Evolutionary conservation across 2,113 vertebrate genomes (phyloP).

Genomic region (Pogona vitticeps): DNA sequence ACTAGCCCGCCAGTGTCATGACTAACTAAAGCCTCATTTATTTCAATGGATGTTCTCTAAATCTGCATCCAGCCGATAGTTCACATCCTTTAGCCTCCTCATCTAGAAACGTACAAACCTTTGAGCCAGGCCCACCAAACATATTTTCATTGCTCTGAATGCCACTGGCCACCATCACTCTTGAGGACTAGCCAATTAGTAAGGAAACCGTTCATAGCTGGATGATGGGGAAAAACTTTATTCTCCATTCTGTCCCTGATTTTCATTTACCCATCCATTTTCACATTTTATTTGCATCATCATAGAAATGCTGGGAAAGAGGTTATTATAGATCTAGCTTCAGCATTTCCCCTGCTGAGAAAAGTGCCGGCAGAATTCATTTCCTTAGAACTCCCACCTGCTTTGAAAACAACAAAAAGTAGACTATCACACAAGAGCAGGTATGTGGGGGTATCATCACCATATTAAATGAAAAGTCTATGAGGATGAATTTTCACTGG

Average conservation of each 20-base stretch:
- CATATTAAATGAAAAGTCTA: not conserved
- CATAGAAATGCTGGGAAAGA: not conserved
- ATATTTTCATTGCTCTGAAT: not conserved
- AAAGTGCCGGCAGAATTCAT: not conserved
- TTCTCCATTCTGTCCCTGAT: not conserved
- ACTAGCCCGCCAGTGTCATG: too few species aligned
- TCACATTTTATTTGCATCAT: not conserved
- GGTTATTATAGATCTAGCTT: not conserved
- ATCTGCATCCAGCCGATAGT: too few species aligned
- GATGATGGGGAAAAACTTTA: not conserved
- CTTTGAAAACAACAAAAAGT: not conserved
- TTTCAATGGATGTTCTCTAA: too few species aligned
- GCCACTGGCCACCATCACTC: not conserved
- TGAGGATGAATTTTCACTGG: not conserved
- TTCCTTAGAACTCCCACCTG: not conserved
- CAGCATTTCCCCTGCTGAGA: not conserved
- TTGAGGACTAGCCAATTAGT: not conserved
- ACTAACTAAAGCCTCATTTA: too few species aligned
- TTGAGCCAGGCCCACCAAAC: too few species aligned
- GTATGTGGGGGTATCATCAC: not conserved
- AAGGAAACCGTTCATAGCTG: not conserved
- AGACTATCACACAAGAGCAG: not conserved
- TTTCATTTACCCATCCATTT: not conserved
- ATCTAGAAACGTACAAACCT: too few species aligned
- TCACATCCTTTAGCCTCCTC: too few species aligned